phyloP scores from a whole-genome alignment of 2,888 invertebrate species.

The Parnassius glacialis region DNA sequence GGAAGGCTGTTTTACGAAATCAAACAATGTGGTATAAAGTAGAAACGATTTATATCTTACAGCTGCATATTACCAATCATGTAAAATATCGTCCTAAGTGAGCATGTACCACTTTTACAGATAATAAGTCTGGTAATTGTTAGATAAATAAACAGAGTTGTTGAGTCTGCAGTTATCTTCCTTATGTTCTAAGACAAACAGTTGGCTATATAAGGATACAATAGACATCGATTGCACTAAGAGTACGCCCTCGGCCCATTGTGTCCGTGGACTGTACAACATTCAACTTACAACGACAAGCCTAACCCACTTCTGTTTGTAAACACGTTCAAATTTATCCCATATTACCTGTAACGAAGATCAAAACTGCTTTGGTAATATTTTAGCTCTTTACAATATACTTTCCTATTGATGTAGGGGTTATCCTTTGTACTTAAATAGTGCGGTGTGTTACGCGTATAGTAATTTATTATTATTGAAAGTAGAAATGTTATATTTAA shows the following conservation, averaged over 20 bases:
- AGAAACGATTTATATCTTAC: background rate
- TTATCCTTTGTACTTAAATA: background rate
- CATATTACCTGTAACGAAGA: background rate
- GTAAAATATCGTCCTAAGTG: background rate
- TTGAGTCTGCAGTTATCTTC: conserved; percentile 8
- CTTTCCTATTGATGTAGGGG: background rate
- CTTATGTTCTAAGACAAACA: conserved; percentile 7
- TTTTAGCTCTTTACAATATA: background rate
- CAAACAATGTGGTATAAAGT: background rate
- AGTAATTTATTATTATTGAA: background rate
- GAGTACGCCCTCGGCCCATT: conserved; percentile 5
- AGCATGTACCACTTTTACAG: no score
- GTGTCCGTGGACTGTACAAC: conserved; percentile 10
- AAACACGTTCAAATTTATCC: background rate
- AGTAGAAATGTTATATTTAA: conserved; percentile 1
- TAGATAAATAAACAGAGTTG: background rate
- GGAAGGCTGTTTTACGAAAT: conserved; percentile 1
- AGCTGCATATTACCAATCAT: background rate
- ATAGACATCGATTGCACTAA: conserved; percentile 12
- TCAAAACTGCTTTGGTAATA: conserved; percentile 6
- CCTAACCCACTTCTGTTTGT: background rate
- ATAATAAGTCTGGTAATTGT: background rate
- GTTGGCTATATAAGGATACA: conserved; percentile 15
- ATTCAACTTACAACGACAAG: conserved; percentile 14
- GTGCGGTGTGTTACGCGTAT: background rate